These are phyloP conservation scores for Netelia fuscicornis DNA, from an alignment of 2,888 invertebrate species.

Conservation along the genomic window DNA sequence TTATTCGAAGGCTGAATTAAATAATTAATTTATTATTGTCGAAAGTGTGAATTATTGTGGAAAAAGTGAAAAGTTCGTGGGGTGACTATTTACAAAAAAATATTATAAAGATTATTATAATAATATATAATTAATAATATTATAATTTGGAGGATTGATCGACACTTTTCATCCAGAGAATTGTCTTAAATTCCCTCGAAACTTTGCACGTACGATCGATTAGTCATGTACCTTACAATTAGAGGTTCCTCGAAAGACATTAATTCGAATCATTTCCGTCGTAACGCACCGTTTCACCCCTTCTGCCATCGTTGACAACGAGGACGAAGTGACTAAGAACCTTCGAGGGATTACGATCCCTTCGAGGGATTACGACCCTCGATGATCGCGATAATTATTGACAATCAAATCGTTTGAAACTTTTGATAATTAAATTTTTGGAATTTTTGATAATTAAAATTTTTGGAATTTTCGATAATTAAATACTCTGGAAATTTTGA, in stretches of 20 bases:
- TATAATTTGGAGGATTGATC: background rate
- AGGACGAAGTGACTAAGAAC: slow-evolving; percentile 63
- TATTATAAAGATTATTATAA: too few species aligned
- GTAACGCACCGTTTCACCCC: slow-evolving; percentile 71
- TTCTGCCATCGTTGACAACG: slow-evolving; percentile 58
- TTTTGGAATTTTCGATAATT: too few species aligned
- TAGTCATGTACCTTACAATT: background rate
- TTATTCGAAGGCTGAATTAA: background rate
- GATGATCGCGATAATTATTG: too few species aligned
- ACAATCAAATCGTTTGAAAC: too few species aligned
- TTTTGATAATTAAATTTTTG: too few species aligned
- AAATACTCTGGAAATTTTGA: too few species aligned
- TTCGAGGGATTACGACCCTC: too few species aligned
- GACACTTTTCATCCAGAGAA: background rate
- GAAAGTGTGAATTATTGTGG: too few species aligned
- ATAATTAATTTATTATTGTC: slow-evolving; percentile 6
- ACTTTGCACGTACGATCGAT: background rate
- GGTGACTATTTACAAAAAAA: background rate
- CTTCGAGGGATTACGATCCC: background rate
- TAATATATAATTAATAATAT: too few species aligned
- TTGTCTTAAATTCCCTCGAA: slow-evolving; percentile 29
- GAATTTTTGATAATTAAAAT: too few species aligned
- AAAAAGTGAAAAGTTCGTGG: background rate
- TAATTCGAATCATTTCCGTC: slow-evolving; percentile 78
- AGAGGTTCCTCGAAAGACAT: slow-evolving; percentile 66